These are phyloP conservation scores for Suricata suricatta DNA, from an alignment of 2,113 vertebrate genomes.

Conservation along the genomic window DNA sequence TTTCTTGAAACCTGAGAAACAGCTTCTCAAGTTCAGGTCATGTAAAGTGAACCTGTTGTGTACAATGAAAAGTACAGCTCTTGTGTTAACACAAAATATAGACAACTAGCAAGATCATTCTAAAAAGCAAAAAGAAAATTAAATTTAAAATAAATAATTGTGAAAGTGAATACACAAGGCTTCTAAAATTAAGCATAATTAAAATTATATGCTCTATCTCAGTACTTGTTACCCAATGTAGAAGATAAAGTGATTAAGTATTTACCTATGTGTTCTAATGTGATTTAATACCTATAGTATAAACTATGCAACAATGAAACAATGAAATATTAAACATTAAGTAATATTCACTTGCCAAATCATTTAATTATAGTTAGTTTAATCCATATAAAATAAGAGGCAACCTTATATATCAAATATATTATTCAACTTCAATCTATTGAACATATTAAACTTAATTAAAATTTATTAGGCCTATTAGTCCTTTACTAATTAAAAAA, in stretches of 20 bases:
- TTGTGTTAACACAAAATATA: background rate
- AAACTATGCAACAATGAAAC: conserved; percentile 77
- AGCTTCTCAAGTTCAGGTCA: background rate
- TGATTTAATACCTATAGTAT: conserved; percentile 75
- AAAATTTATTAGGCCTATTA: background rate
- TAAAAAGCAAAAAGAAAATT: background rate
- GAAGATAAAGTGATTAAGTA: conserved; percentile 69
- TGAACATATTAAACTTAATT: background rate
- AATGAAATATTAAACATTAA: conserved; percentile 78
- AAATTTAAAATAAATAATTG: background rate
- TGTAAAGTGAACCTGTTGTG: background rate
- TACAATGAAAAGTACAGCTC: background rate
- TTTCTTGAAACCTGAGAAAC: background rate
- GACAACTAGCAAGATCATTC: background rate
- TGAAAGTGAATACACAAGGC: background rate
- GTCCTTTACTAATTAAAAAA: background rate
- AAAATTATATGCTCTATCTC: background rate
- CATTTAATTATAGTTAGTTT: background rate
- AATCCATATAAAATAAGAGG: background rate
- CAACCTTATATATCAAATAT: background rate
- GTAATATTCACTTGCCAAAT: conserved; percentile 73
- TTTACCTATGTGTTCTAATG: conserved; percentile 76
- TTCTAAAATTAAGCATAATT: conserved; percentile 8
- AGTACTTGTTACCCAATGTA: conserved; percentile 36
- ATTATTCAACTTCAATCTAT: background rate